Evolutionary conservation across 2,888 invertebrate genomes (phyloP).

Genomic region (Hybos culiciformis): DNA sequence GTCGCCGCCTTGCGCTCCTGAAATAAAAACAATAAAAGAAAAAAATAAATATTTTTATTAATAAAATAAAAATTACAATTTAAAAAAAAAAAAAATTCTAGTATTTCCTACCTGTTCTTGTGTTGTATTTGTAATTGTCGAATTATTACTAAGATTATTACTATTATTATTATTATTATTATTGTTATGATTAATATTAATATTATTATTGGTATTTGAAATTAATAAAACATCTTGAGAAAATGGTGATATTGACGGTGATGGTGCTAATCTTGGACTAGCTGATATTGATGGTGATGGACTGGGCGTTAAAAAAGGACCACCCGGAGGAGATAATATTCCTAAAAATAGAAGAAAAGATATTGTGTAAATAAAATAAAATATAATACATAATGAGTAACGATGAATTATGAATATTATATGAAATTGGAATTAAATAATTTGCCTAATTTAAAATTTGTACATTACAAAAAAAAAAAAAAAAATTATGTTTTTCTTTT

Average conservation of each 20-base stretch:
- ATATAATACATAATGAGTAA: too few species aligned
- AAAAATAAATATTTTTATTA: neutral
- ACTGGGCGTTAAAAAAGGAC: constrained; percentile 39
- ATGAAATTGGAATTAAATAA: neutral
- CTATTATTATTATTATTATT: too few species aligned
- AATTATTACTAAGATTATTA: too few species aligned
- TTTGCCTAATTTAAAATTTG: neutral
- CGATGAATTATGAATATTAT: neutral
- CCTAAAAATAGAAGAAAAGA: constrained; percentile 21
- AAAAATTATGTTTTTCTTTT: neutral
- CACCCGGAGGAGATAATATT: constrained; percentile 38
- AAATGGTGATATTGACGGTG: constrained; percentile 36
- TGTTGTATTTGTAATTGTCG: constrained; percentile 33
- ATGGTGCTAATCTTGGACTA: constrained; percentile 37
- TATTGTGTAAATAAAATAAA: too few species aligned
- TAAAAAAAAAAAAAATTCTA: neutral
- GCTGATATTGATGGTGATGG: constrained; percentile 38
- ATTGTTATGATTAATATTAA: too few species aligned
- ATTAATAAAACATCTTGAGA: constrained; percentile 36
- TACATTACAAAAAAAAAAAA: neutral
- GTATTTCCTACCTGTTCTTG: constrained; percentile 31
- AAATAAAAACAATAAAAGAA: constrained; percentile 8
- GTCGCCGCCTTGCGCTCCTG: constrained; percentile 38
- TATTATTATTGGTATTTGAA: constrained; percentile 35
- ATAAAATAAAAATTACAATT: neutral